These are phyloP conservation scores for Catalaphyllia jardinei DNA, from an alignment of 64 coral and sea anemone genomes.

Conservation along the genomic window DNA sequence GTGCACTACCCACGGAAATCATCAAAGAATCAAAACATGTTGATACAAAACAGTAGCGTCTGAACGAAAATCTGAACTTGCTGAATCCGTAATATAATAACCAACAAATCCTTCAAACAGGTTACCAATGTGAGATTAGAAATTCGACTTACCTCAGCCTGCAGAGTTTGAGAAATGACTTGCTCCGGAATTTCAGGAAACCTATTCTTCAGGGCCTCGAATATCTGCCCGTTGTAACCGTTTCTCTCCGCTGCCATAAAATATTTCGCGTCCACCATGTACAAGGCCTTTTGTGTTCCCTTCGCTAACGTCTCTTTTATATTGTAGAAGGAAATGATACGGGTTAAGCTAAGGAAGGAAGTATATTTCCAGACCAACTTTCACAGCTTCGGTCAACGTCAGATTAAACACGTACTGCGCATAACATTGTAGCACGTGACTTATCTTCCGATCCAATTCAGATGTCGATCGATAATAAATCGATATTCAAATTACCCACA, in stretches of 20 bases:
- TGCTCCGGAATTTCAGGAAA: slow-evolving; percentile 52
- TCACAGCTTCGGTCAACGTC: slow-evolving; percentile 11
- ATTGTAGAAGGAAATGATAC: background rate
- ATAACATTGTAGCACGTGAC: slow-evolving; percentile 49
- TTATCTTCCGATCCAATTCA: background rate
- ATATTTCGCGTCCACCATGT: slow-evolving; percentile 48
- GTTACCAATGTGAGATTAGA: background rate
- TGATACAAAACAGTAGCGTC: background rate
- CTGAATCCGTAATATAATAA: background rate
- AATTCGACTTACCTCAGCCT: slow-evolving; percentile 18
- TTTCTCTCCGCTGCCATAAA: slow-evolving; percentile 58
- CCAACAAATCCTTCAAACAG: background rate
- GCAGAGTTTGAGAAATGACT: slow-evolving; percentile 39
- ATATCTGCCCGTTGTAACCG: slow-evolving; percentile 39
- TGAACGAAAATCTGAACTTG: background rate
- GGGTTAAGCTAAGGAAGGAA: slow-evolving; percentile 18
- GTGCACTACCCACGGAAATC: background rate
- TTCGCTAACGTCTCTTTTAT: slow-evolving; percentile 30
- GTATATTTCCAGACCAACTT: background rate
- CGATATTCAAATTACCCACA: background rate
- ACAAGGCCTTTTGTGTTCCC: slow-evolving; percentile 32
- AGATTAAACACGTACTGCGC: slow-evolving; percentile 56
- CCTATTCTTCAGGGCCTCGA: slow-evolving; percentile 36
- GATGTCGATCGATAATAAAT: background rate
- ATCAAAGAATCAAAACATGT: background rate